phyloP scores from a whole-genome alignment of 2,888 invertebrate genomes.

The Cactoblastis cactorum region DNA sequence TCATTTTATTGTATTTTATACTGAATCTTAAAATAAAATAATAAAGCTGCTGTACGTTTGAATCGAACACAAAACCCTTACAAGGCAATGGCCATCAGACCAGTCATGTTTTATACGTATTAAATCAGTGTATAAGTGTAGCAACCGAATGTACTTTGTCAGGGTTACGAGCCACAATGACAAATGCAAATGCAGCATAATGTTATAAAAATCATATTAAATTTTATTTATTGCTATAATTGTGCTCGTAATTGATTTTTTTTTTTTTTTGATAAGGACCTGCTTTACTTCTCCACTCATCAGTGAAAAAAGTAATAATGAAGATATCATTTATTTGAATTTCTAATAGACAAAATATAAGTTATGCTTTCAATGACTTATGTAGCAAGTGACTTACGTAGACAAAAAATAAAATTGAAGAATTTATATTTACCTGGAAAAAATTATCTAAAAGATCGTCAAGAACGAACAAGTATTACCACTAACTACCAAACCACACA shows the following conservation, averaged over 20 bases:
- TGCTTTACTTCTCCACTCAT: no score
- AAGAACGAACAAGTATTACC: not conserved
- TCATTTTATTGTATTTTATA: not conserved
- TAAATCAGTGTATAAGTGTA: slow-evolving; percentile 10
- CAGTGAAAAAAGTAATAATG: no score
- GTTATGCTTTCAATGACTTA: no score
- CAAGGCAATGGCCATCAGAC: slow-evolving; percentile 4
- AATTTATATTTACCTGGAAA: not conserved
- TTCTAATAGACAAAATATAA: no score
- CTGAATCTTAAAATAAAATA: not conserved
- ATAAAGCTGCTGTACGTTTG: not conserved
- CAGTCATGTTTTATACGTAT: not conserved
- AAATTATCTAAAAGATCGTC: not conserved
- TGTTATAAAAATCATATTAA: not conserved
- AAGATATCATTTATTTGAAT: no score
- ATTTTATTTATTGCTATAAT: no score
- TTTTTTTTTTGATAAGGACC: no score
- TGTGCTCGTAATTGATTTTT: no score
- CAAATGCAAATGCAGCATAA: not conserved
- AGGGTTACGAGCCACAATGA: slow-evolving; percentile 5
- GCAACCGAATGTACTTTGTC: slow-evolving; percentile 10
- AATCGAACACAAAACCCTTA: slow-evolving; percentile 4
- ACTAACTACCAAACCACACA: not conserved
- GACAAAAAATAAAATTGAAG: not conserved
- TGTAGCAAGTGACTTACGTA: no score